These are phyloP conservation scores for Myiotriccus ornatus DNA, from an alignment of 2,797 vertebrate species.

Conservation along the genomic window DNA sequence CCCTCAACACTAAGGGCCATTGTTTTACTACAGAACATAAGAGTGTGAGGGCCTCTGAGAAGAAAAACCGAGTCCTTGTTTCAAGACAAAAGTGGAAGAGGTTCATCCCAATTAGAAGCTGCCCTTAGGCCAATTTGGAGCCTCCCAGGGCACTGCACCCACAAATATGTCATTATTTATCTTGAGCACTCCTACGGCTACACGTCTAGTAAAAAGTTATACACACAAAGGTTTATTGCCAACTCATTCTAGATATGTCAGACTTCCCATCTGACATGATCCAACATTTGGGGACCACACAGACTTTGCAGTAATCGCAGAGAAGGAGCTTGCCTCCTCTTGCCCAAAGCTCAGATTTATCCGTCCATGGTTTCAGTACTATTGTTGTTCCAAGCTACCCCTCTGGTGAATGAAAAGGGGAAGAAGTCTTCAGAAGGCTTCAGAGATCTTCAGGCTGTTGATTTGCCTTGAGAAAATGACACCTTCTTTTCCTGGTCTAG, in stretches of 20 bases:
- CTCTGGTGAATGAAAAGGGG: background rate
- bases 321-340: background rate
- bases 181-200: background rate
- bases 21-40: slow-evolving; percentile 23
- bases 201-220: background rate
- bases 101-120: slow-evolving; percentile 31
- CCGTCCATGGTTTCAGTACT: background rate
- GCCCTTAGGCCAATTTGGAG: background rate
- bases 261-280: background rate
- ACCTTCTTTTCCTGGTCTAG: background rate
- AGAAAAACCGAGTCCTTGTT: slow-evolving; percentile 9
- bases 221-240: background rate
- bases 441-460: background rate
- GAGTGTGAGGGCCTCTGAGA: background rate
- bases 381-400: background rate
- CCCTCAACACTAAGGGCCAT: slow-evolving; percentile 24
- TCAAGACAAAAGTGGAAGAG: background rate
- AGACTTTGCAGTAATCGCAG: background rate
- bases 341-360: background rate
- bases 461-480: background rate
- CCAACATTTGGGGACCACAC: background rate
- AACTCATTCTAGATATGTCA: background rate
- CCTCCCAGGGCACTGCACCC: background rate
- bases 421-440: background rate
- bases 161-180: slow-evolving; percentile 1